phyloP scores from a whole-genome alignment of 2,113 vertebrate genomes.

The Brachyhypopomus gauderio region DNA sequence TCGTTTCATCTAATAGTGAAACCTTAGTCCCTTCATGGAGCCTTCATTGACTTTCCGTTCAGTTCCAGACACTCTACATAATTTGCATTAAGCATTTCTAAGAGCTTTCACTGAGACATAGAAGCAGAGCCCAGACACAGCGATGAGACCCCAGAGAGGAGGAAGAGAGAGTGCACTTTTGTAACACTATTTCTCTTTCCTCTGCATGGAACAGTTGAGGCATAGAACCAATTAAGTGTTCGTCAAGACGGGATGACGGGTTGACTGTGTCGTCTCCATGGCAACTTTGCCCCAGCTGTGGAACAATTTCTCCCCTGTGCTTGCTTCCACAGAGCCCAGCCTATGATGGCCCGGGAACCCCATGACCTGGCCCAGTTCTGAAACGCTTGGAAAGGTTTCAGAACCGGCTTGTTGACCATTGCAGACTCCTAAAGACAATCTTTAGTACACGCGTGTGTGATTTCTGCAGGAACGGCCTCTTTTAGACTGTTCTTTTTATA shows the following conservation, averaged over 20 bases:
- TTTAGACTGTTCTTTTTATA: constrained; percentile 46
- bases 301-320: constrained; percentile 34
- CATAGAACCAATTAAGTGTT: constrained; percentile 36
- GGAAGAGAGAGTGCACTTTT: not conserved
- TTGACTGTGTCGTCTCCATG: constrained; percentile 44
- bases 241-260: constrained; percentile 34
- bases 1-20: not conserved
- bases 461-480: not conserved
- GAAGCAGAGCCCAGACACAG: not conserved
- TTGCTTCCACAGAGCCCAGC: constrained; percentile 34
- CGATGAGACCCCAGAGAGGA: not conserved
- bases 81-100: not conserved
- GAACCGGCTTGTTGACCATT: constrained; percentile 10
- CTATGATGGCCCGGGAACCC: not conserved
- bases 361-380: not conserved
- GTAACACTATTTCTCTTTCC: not conserved
- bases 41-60: not conserved
- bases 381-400: not conserved
- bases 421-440: constrained; percentile 5
- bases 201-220: not conserved
- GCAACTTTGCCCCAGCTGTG: constrained; percentile 33
- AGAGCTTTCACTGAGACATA: not conserved
- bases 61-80: not conserved
- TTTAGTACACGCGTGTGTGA: not conserved
- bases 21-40: not conserved